Base-by-base conservation (phyloP, 2,888 invertebrate species). In the Xestobium rufovillosum region DNA sequence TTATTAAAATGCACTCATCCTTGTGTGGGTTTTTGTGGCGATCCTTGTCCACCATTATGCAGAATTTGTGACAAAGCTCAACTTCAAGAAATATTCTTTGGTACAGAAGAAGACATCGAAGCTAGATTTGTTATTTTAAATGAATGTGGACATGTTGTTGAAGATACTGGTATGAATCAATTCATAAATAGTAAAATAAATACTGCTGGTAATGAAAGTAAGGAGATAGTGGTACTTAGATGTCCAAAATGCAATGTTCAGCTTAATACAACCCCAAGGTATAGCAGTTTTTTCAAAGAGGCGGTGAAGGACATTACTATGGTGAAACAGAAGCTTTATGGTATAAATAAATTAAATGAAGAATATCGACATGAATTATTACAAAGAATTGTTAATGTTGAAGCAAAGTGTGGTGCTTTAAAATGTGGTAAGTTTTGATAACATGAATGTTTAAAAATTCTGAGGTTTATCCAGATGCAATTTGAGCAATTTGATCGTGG, bases 11-110 rank as follows among this genome's bases (percentile, higher is more conserved):
- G 83, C 63, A 65, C 66, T 0, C 81, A 82, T 62, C 53, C 55
- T n/a, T 80, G 83, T 61, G 69, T 77, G 53, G 81, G 83, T 9
- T 69, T 80, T 33, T 84, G 83, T 63, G 80, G 80, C n/a, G 83
- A 84, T 59, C 68, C 68, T 6, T 83, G 82, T 58, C 79, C 78
- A 10, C 59, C 59, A 17, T 50, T 73, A 34, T 83, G 83, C 63
- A 60, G 67, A 14, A 31, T 55, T 10, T 83, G 83, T 62, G 50
- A 72, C 41, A 64, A 67, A n/a, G 49, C 71, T 38, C 64, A 69
- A n/a, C 67, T 73, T 53, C 68, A 49, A 6, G 50, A 55, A 8
- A 50, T 68, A 8, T 59, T 72, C 19, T 65, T 71, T 47, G 68
- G 71, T 29, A 53, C 42, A 27, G 72, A 73, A 54, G 70, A 71